Evolutionary conservation across 2,888 invertebrate genomes (phyloP).

Genomic region (Fragum sueziense): DNA sequence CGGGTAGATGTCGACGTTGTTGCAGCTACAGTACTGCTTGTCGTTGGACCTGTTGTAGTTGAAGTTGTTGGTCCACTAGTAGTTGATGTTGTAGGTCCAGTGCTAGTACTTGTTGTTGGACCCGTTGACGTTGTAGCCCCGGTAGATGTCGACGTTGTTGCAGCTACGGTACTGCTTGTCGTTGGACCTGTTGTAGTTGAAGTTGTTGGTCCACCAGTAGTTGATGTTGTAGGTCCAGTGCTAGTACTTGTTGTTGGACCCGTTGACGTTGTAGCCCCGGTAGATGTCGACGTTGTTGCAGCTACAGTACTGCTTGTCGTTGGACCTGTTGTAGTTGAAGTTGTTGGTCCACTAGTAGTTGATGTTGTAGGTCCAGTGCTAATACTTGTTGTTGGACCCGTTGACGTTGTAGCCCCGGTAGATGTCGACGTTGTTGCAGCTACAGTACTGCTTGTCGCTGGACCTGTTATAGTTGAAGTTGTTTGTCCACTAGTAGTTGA

Average conservation of each 20-base stretch:
- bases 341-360: not conserved
- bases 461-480: not conserved
- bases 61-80: not conserved
- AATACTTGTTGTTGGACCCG: not conserved
- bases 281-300: not conserved
- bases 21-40: not conserved
- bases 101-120: not conserved
- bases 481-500: not conserved
- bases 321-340: not conserved
- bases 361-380: not conserved
- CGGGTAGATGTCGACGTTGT: not conserved
- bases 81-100: not conserved
- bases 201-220: not conserved
- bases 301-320: not conserved
- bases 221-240: not conserved
- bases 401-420: not conserved
- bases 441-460: not conserved
- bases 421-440: not conserved
- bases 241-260: not conserved
- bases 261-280: not conserved
- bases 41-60: not conserved
- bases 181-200: not conserved
- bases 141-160: not conserved
- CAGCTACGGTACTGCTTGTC: not conserved
- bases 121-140: not conserved